Percentiles rank a stretch among this genome's conserved stretches.
phyloP scores from a whole-genome alignment of 1,140 invertebrate species.

The Danaus melanippus region DNA sequence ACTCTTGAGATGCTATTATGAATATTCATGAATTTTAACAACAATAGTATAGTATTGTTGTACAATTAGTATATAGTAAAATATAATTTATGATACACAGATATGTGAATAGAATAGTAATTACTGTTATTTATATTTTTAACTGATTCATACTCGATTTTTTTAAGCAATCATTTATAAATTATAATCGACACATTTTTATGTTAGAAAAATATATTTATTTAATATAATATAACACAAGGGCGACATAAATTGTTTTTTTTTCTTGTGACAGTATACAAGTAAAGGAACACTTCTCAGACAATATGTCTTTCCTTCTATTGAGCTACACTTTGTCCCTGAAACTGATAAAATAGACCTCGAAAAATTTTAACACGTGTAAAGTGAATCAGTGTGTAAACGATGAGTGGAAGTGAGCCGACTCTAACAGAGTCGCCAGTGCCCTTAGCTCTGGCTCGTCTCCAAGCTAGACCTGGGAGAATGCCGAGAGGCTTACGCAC shows the following conservation, averaged over 20 bases:
- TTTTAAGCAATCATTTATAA: background rate
- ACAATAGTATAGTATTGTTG: too few species aligned
- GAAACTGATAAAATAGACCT: constrained; percentile 13
- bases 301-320: background rate
- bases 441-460: constrained; percentile 54
- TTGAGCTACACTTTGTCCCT: constrained; percentile 8
- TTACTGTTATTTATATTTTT: background rate
- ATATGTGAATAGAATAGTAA: background rate
- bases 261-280: too few species aligned
- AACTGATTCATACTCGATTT: background rate
- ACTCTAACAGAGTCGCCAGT: constrained; percentile 62
- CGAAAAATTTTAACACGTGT: constrained; percentile 7
- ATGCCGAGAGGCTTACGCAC: constrained; percentile 40
- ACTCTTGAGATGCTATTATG: too few species aligned
- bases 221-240: constrained; percentile 10
- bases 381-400: constrained; percentile 34
- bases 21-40: too few species aligned
- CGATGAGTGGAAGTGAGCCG: constrained; percentile 56
- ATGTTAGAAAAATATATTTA: too few species aligned
- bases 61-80: too few species aligned
- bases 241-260: constrained; percentile 1
- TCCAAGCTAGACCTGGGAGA: constrained; percentile 46
- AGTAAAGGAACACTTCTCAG: too few species aligned
- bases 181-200: background rate
- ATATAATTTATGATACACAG: too few species aligned